A percentile compares a stretch with the other conserved stretches of the same genome.
phyloP scores from a whole-genome alignment of 2,113 vertebrate genomes.

The Beaufortia kweichowensis region DNA sequence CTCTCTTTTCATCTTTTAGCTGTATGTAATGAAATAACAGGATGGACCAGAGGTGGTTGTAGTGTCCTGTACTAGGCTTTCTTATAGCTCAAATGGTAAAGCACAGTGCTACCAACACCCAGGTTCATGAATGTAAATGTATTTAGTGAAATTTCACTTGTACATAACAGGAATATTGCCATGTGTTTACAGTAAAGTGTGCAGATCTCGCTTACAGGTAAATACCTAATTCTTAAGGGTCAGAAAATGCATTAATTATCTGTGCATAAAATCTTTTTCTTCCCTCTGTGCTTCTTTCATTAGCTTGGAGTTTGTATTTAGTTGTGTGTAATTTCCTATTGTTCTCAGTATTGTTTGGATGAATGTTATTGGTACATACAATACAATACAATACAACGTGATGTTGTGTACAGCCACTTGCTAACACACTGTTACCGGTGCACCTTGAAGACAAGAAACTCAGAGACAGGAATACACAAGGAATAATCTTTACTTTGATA shows the following conservation, averaged over 20 bases:
- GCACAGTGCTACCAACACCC: too few species aligned
- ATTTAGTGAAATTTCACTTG: too few species aligned
- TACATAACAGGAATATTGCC: too few species aligned
- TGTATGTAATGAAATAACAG: not conserved
- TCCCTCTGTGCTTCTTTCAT: slow-evolving; percentile 1
- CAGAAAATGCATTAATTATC: slow-evolving; percentile 12
- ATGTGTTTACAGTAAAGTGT: too few species aligned
- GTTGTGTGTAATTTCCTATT: not conserved
- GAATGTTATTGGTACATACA: not conserved
- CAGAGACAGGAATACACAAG: too few species aligned
- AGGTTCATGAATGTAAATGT: too few species aligned
- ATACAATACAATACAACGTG: slow-evolving; percentile 1
- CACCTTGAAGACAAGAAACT: not conserved
- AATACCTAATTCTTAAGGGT: too few species aligned
- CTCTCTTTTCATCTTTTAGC: not conserved
- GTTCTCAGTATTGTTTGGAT: slow-evolving; percentile 2
- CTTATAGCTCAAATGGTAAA: too few species aligned
- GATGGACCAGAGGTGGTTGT: not conserved
- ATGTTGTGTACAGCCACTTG: not conserved
- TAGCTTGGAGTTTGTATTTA: not conserved
- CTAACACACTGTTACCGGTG: not conserved
- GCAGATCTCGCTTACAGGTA: too few species aligned
- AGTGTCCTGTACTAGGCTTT: too few species aligned
- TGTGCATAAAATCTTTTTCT: not conserved
- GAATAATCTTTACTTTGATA: too few species aligned